Evolutionary conservation across 2,797 vertebrate genomes (phyloP), one percentile per base, ranked within the genome.

Genomic region (Erpetoichthys calabaricus): DNA sequence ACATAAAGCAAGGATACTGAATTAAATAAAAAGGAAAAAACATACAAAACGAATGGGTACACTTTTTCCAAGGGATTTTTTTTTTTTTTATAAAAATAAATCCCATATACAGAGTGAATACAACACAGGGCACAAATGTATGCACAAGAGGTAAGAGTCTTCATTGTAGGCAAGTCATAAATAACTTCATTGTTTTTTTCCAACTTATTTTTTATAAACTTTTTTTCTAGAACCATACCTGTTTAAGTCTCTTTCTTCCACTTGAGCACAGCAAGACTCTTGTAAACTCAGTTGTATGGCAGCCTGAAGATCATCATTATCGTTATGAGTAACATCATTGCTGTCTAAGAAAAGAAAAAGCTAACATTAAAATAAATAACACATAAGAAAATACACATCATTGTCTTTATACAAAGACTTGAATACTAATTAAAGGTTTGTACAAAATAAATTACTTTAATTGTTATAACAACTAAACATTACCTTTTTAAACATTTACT

Each of bases 241-340:
- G 67, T 81, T 81, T 1, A 86, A 69, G 57, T 92, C 90, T 63
- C 73, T 67, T 59, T 83, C 85, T 53, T 84, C 84, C 47, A 79
- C 70, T 51, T 75, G 75, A 56, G 78, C 66, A 47, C 75, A 73
- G 4, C 87, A 80, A 0, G 82, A 86, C 61, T 93, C 89, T 74
- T 81, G 79, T 3, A 88, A 71, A 65, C 83, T 85, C 64, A 88
- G 73, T 42, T 81, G 69, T 1, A 83, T 79, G 45, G 78, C 81
- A 0, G 80, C 62, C 70, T 71, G 65, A 56, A 89, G 77, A 52
- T 85, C 80, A 47, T 89, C 87, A 66, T 84, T 86, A 54, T 65
- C 73, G 58, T 73, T 59, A 5, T 71, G 57, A 44, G 57, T 59
- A 53, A 69, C 57, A 10, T 63, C 52, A 68, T 67, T 8, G 50